A percentile compares a stretch with the other conserved stretches of the same genome.
These are phyloP conservation scores for Eretmocerus hayati DNA, from an alignment of 2,888 invertebrate genomes.

Conservation along the genomic window DNA sequence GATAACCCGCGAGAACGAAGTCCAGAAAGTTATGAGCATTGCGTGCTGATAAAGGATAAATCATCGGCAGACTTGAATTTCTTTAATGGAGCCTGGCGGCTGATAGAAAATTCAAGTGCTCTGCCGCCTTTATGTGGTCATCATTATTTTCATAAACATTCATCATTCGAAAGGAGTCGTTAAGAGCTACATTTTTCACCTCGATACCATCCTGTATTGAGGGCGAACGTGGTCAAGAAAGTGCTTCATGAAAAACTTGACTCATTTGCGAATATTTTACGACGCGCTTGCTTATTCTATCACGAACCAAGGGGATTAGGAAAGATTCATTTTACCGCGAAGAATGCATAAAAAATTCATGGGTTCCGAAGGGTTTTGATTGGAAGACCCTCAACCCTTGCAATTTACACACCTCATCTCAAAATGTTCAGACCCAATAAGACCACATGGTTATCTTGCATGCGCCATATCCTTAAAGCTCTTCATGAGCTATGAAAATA, in stretches of 20 bases:
- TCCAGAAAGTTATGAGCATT: constrained; percentile 2
- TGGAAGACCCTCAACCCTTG: too few relatives aligned
- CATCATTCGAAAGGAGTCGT: constrained; percentile 16
- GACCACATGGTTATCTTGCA: too few relatives aligned
- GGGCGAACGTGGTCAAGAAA: constrained; percentile 5
- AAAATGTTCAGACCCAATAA: too few relatives aligned
- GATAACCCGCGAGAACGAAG: constrained; percentile 14
- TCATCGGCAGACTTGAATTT: constrained; percentile 35
- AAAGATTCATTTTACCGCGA: too few relatives aligned
- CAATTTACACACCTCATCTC: too few relatives aligned
- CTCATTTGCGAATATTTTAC: constrained; percentile 11
- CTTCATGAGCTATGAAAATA: too few relatives aligned
- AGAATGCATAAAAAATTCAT: too few relatives aligned
- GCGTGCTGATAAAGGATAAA: constrained; percentile 41
- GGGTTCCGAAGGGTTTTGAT: too few relatives aligned
- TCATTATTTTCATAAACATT: constrained; percentile 14
- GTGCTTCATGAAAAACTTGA: constrained; percentile 8
- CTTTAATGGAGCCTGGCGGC: constrained; percentile 22
- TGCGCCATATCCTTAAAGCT: too few relatives aligned
- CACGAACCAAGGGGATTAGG: neutral
- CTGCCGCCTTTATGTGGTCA: constrained; percentile 11
- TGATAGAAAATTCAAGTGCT: constrained; percentile 12
- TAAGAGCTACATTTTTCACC: constrained; percentile 6
- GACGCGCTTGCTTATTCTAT: constrained; percentile 2
- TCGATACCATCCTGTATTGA: constrained; percentile 1